Conservation (phyloP, 2,888 invertebrate species). For the Oxycera nigricornis region DNA sequence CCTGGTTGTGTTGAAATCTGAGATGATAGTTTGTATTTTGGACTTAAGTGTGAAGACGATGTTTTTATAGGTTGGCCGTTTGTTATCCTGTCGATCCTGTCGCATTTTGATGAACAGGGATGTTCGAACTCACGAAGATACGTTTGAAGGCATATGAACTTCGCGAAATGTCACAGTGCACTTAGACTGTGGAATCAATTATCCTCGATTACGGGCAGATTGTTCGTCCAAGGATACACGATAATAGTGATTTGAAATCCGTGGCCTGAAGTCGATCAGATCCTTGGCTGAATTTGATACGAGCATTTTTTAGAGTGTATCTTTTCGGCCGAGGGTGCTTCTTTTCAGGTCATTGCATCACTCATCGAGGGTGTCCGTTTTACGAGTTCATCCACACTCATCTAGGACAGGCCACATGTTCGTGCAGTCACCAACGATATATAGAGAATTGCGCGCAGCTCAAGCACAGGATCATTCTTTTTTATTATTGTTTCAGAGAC, state of each 20-base stretch:
- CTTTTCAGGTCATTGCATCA: constrained; percentile 44
- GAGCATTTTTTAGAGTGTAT: too few relatives aligned
- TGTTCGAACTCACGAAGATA: not conserved
- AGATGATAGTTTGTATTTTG: constrained; percentile 49
- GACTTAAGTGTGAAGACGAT: not conserved
- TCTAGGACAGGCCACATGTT: constrained; percentile 20
- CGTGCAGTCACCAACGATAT: not conserved
- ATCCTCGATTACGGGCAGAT: not conserved
- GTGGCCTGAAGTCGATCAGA: too few relatives aligned
- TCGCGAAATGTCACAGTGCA: too few relatives aligned
- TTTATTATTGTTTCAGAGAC: constrained; percentile 29
- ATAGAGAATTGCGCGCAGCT: constrained; percentile 17
- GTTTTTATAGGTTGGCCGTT: not conserved
- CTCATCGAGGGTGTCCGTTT: constrained; percentile 44
- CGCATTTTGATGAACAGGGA: not conserved
- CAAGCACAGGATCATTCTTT: constrained; percentile 26
- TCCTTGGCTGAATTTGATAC: too few relatives aligned
- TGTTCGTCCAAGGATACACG: not conserved
- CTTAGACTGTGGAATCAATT: too few relatives aligned
- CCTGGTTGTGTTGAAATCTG: constrained; percentile 44
- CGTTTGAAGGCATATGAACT: not conserved
- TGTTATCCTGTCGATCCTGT: not conserved
- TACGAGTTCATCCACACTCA: constrained; percentile 39
- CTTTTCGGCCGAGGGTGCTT: constrained; percentile 35
- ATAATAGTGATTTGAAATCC: too few relatives aligned